Evolutionary conservation across 1,140 invertebrate species (phyloP).

Genomic region (Zaprionus lachaisei): DNA sequence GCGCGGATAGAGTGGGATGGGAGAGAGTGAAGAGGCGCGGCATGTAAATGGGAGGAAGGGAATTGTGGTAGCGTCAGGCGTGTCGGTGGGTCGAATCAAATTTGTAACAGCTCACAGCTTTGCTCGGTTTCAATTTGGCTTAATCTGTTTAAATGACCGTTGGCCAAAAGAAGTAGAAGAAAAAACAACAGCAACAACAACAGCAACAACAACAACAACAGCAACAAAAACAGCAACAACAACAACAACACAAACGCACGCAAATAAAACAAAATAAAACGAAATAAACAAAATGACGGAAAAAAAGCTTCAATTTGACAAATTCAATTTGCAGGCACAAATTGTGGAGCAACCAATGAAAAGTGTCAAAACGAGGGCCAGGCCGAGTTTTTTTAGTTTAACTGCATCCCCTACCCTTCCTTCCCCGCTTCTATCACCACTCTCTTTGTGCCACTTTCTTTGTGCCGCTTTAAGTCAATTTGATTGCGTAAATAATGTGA

Average conservation of each 20-base stretch:
- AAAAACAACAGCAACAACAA: constrained; percentile 10
- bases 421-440: not conserved
- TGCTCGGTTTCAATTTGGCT: constrained; percentile 66
- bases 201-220: constrained; percentile 12
- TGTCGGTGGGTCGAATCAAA: constrained; percentile 35
- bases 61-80: not conserved
- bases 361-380: constrained; percentile 47
- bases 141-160: constrained; percentile 70
- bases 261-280: constrained; percentile 31
- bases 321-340: constrained; percentile 67
- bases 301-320: constrained; percentile 59
- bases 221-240: constrained; percentile 8
- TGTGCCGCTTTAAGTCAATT: constrained; percentile 6
- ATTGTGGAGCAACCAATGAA: constrained; percentile 52
- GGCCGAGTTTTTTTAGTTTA: not conserved
- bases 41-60: not conserved
- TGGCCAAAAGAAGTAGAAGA: constrained; percentile 16
- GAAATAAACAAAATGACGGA: constrained; percentile 47
- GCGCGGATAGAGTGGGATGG: not conserved
- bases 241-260: constrained; percentile 12
- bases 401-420: not conserved
- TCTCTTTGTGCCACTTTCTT: not conserved
- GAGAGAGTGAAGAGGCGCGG: not conserved
- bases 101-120: constrained; percentile 52
- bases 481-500: not conserved